These are phyloP conservation scores for Ischnura elegans DNA, from an alignment of 2,888 invertebrate genomes.

Conservation along the genomic window DNA sequence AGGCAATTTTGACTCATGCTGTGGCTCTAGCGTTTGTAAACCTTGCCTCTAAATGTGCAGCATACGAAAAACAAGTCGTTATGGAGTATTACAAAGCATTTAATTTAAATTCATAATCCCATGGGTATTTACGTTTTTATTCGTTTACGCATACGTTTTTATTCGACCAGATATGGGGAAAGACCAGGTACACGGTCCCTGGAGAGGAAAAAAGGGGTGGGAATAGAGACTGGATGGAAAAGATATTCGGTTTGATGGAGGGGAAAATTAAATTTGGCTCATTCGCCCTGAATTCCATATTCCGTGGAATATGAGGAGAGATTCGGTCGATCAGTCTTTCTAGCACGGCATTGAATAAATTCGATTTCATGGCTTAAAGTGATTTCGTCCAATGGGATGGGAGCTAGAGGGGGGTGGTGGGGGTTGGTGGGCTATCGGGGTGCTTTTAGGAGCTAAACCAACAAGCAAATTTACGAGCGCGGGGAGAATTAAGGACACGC, in stretches of 20 bases:
- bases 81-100: too few species aligned
- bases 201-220: background rate
- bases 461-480: conserved; percentile 4
- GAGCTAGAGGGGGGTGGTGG: background rate
- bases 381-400: background rate
- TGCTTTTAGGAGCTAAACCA: background rate
- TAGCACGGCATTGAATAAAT: conserved; percentile 9
- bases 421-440: background rate
- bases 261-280: background rate
- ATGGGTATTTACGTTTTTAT: too few species aligned
- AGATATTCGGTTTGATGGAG: background rate
- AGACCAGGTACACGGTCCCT: background rate
- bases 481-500: background rate
- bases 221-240: background rate
- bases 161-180: too few species aligned
- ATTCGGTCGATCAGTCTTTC: background rate
- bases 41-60: too few species aligned
- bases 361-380: background rate
- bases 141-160: too few species aligned
- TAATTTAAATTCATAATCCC: too few species aligned
- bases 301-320: background rate
- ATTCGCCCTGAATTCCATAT: background rate
- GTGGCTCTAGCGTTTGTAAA: too few species aligned
- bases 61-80: too few species aligned
- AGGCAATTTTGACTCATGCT: too few species aligned